Conservation (phyloP, 2,113 vertebrate genomes). For the Equus przewalskii region DNA sequence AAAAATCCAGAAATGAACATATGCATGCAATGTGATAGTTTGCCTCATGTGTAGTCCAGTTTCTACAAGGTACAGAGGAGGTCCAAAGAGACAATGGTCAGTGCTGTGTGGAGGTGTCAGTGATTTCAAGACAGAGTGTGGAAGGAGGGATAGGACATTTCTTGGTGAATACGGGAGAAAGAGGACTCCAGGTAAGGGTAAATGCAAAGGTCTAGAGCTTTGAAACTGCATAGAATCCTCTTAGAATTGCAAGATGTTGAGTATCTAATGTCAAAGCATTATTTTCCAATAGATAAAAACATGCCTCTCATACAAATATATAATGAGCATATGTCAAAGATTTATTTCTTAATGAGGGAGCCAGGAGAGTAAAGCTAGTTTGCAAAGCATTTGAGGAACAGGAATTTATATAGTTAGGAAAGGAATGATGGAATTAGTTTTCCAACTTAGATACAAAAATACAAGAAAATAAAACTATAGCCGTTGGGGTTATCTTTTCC, state of each 20-base stretch:
- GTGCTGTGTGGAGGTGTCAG: neutral
- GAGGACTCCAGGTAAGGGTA: neutral
- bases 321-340: neutral
- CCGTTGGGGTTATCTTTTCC: neutral
- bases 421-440: neutral
- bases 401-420: neutral
- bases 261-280: neutral
- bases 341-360: neutral
- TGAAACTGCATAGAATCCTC: neutral
- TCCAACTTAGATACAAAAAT: neutral
- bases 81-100: neutral
- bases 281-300: neutral
- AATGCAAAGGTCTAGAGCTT: neutral
- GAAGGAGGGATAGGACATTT: neutral
- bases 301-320: neutral
- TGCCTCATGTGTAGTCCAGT: neutral
- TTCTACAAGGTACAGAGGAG: neutral
- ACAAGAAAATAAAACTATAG: neutral
- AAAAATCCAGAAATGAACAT: neutral
- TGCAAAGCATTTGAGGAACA: neutral
- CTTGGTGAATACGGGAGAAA: neutral
- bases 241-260: neutral
- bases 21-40: neutral
- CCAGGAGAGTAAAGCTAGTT: neutral
- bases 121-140: neutral